Percentiles rank a stretch among this genome's conserved stretches.
Conservation (phyloP, 2,113 vertebrate genomes). For the Trogon surrucura region DNA sequence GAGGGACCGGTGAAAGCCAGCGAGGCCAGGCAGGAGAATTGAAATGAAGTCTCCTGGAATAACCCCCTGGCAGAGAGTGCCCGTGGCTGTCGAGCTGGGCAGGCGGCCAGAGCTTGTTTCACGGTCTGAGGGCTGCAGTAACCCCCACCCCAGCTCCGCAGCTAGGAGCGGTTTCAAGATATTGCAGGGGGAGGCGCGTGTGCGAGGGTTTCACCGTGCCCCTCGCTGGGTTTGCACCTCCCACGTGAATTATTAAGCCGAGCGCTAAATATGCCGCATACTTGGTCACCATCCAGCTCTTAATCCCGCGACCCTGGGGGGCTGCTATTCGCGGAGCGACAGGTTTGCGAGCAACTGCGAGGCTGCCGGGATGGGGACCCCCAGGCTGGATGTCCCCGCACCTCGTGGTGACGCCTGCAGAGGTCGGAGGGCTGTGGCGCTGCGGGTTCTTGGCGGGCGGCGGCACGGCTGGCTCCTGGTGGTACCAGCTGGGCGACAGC, state of each 20-base stretch:
- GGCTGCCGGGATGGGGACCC: neutral
- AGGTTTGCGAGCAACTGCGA: constrained; percentile 47
- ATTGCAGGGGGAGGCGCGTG: neutral
- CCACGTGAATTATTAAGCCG: neutral
- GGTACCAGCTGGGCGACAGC: constrained; percentile 9
- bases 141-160: neutral
- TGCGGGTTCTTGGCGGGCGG: neutral
- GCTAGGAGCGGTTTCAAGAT: neutral
- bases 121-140: neutral
- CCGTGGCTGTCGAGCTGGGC: neutral
- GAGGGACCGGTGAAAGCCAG: neutral
- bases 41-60: constrained; percentile 48
- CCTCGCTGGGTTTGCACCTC: neutral
- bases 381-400: neutral
- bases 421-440: fast-evolving
- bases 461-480: neutral
- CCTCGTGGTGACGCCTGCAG: neutral
- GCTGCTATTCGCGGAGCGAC: constrained; percentile 50
- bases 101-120: constrained; percentile 20
- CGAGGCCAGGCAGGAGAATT: neutral
- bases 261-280: constrained; percentile 36
- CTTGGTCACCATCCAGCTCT: constrained; percentile 46
- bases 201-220: neutral
- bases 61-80: neutral
- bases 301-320: neutral